Percentiles rank a stretch among this genome's conserved stretches.
Evolutionary conservation across 2,888 invertebrate species (phyloP).

Genomic region (Synergus itoensis): DNA sequence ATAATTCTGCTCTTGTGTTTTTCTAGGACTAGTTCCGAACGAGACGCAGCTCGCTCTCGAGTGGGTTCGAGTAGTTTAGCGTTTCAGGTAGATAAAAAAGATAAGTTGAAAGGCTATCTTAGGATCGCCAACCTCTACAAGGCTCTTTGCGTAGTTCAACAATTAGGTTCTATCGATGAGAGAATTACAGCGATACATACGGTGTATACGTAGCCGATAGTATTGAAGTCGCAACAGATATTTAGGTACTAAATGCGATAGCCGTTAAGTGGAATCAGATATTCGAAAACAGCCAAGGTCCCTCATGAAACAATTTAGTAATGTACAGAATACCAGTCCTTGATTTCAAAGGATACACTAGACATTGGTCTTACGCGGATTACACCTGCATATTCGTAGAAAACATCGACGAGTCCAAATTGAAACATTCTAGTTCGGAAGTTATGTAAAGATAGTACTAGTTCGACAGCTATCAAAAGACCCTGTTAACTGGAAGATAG

Average conservation of each 20-base stretch:
- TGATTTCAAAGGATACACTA: not conserved
- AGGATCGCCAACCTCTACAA: not conserved
- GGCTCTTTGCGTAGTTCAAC: not conserved
- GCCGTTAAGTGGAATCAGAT: not conserved
- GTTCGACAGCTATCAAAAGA: too few relatives aligned
- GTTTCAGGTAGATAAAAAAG: slow-evolving; percentile 21
- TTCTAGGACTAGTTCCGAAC: slow-evolving; percentile 58
- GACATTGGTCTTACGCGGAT: not conserved
- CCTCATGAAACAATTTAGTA: not conserved
- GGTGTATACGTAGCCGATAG: not conserved
- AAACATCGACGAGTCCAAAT: not conserved
- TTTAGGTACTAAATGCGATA: not conserved
- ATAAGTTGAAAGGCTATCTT: not conserved
- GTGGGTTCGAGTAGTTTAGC: slow-evolving; percentile 43
- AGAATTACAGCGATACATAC: not conserved
- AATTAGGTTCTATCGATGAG: not conserved
- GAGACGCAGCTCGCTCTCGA: slow-evolving; percentile 46
- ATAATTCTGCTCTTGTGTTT: not conserved
- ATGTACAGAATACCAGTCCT: not conserved
- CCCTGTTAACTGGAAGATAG: too few relatives aligned
- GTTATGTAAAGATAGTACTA: too few relatives aligned
- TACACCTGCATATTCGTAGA: slow-evolving; percentile 6
- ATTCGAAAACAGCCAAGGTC: not conserved
- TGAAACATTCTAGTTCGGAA: not conserved
- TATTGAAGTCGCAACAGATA: not conserved